Percentiles rank a stretch among this genome's conserved stretches.
Conservation (phyloP, 2,113 vertebrate genomes). For the Peromyscus californicus region DNA sequence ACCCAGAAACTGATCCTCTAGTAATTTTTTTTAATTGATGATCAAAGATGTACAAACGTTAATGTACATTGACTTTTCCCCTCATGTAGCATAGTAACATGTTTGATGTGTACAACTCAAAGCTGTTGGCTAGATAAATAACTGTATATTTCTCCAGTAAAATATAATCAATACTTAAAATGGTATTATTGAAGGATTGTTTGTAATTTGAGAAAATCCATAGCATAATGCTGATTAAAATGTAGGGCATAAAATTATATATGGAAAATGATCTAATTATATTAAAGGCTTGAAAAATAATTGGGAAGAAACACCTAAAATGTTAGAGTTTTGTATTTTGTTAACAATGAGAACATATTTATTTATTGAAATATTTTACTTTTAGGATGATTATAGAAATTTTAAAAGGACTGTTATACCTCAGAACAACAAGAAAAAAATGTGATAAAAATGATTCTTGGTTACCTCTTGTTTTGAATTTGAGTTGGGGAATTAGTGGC, state of each 20-base stretch:
- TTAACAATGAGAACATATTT: neutral
- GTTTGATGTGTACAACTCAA: neutral
- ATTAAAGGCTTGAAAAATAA: slow-evolving; percentile 8
- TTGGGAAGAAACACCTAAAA: neutral
- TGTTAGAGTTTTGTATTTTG: neutral
- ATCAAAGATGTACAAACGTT: slow-evolving; percentile 57
- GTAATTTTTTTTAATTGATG: slow-evolving; percentile 35
- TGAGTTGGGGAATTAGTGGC: neutral
- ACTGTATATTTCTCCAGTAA: slow-evolving; percentile 17
- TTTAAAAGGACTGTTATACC: neutral
- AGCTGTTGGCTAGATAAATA: slow-evolving; percentile 57
- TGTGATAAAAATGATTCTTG: neutral
- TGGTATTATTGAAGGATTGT: slow-evolving; percentile 22
- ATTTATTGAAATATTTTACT: slow-evolving; percentile 27
- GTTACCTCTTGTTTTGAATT: neutral
- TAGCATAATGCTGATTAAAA: neutral
- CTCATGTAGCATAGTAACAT: slow-evolving; percentile 2
- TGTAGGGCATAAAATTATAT: neutral
- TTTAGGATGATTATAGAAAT: slow-evolving; percentile 5
- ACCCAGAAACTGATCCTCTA: neutral
- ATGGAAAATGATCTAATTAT: slow-evolving; percentile 34
- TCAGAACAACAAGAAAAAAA: slow-evolving; percentile 21
- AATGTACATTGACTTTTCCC: slow-evolving; percentile 31
- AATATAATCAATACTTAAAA: slow-evolving; percentile 32
- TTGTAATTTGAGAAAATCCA: slow-evolving; percentile 47